These are phyloP conservation scores for Gymnarchus niloticus DNA, from an alignment of 2,113 vertebrate genomes.

Conservation along the genomic window DNA sequence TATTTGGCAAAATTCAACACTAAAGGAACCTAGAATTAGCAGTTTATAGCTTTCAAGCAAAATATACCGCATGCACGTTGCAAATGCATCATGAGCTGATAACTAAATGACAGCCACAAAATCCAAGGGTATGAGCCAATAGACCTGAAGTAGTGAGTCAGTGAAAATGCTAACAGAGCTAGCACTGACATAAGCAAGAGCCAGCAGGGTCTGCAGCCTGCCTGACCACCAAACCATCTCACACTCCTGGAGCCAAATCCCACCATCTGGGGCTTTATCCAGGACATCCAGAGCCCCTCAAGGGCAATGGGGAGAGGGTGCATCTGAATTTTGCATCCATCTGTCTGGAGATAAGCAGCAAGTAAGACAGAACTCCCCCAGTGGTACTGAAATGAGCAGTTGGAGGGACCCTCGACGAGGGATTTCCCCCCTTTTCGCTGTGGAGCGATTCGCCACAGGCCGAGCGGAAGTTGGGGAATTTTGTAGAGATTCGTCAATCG, in stretches of 20 bases:
- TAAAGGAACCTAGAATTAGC: not conserved
- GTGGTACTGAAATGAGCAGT: not conserved
- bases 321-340: too few species aligned
- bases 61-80: not conserved
- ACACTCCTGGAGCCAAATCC: not conserved
- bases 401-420: not conserved
- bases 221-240: too few species aligned
- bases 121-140: not conserved
- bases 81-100: not conserved
- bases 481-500: too few species aligned
- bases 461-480: not conserved
- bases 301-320: too few species aligned
- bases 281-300: not conserved
- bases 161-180: not conserved
- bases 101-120: not conserved
- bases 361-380: too few species aligned
- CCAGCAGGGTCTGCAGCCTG: too few species aligned
- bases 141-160: not conserved
- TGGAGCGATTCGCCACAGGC: not conserved
- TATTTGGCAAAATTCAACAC: not conserved
- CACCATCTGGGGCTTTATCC: not conserved
- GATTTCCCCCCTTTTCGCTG: not conserved
- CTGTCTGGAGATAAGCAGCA: too few species aligned
- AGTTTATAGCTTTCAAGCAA: not conserved
- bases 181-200: too few species aligned